Evolutionary conservation across 2,113 vertebrate species (phyloP).

Genomic region (Neotoma lepida): DNA sequence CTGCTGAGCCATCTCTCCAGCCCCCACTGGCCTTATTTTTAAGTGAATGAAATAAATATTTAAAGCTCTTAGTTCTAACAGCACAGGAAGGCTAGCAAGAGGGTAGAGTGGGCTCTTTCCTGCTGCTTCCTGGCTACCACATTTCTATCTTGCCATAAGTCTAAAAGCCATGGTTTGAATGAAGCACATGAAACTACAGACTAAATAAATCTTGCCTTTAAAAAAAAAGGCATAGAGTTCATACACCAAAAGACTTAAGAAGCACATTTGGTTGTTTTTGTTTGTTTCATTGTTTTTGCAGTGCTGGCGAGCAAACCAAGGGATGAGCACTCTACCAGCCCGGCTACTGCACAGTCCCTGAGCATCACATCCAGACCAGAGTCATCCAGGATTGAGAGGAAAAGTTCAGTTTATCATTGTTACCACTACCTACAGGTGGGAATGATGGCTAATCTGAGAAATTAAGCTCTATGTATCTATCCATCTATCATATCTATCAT

Average conservation of each 20-base stretch:
- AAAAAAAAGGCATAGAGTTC: not conserved
- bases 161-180: not conserved
- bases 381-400: not conserved
- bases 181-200: not conserved
- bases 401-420: not conserved
- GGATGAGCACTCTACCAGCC: not conserved
- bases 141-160: not conserved
- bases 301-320: not conserved
- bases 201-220: not conserved
- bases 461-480: not conserved
- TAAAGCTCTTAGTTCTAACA: conserved; percentile 10
- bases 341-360: not conserved
- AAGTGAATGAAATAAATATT: not conserved
- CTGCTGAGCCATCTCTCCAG: not conserved
- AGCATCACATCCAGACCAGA: not conserved
- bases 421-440: not conserved
- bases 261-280: not conserved
- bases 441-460: not conserved
- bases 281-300: not conserved
- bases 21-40: not conserved
- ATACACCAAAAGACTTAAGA: not conserved
- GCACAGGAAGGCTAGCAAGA: not conserved
- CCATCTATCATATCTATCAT: not conserved
- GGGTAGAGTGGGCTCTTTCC: not conserved
- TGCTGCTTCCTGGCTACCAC: not conserved